Evolutionary conservation across 2,888 invertebrate species (phyloP).

Genomic region (Drosophila pseudotalamancana): DNA sequence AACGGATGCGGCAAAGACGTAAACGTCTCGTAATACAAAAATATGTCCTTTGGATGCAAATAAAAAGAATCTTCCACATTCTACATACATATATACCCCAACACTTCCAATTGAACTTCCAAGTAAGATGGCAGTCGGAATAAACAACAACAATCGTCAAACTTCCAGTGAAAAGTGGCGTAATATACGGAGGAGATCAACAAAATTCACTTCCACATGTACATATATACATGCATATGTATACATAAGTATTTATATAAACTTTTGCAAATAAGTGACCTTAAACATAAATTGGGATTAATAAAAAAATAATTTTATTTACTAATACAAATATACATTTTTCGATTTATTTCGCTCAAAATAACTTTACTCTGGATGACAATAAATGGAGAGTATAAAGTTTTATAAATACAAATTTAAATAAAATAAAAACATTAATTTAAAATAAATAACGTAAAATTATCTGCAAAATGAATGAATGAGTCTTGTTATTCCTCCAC

Average conservation of each 20-base stretch:
- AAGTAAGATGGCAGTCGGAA: conserved; percentile 22
- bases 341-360: too few relatives aligned
- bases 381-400: too few relatives aligned
- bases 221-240: conserved; percentile 35
- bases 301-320: conserved; percentile 26
- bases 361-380: too few relatives aligned
- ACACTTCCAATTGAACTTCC: conserved; percentile 70
- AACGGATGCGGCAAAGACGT: conserved; percentile 62
- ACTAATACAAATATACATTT: conserved; percentile 17
- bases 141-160: conserved; percentile 52
- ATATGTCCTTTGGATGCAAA: conserved; percentile 37
- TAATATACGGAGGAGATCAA: conserved; percentile 14
- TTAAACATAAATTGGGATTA: conserved; percentile 16
- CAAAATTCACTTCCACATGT: conserved; percentile 46
- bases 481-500: not conserved
- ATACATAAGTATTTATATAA: conserved; percentile 46
- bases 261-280: conserved; percentile 41
- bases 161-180: conserved; percentile 58
- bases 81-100: conserved; percentile 5
- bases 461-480: too few relatives aligned
- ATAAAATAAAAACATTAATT: too few relatives aligned
- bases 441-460: too few relatives aligned
- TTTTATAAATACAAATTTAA: not conserved
- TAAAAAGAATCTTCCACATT: conserved; percentile 54
- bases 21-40: conserved; percentile 27